Evolutionary conservation across 2,888 invertebrate genomes (phyloP).

Genomic region (Sphecodes monilicornis): DNA sequence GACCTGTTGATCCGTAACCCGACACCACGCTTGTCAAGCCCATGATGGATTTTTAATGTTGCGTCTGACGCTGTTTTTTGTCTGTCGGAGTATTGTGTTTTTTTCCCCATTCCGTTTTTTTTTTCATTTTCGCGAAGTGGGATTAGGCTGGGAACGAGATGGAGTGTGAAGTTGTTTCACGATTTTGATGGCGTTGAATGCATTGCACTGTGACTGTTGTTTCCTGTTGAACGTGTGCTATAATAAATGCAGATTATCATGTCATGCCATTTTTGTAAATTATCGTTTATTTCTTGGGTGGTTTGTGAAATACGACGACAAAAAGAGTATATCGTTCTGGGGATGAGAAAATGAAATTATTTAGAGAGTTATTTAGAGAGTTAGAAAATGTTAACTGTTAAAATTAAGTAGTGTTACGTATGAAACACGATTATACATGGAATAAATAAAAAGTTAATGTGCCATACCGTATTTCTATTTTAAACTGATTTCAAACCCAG

Average conservation of each 20-base stretch:
- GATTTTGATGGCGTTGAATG: background rate
- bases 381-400: no score
- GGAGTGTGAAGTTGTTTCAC: background rate
- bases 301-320: no score
- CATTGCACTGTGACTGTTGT: background rate
- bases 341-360: no score
- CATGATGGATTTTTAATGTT: conserved; percentile 30
- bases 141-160: background rate
- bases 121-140: background rate
- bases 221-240: background rate
- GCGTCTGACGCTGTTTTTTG: background rate
- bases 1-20: conserved; percentile 39
- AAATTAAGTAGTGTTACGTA: no score
- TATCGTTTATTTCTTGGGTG: no score
- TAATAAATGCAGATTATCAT: no score
- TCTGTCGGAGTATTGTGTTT: background rate
- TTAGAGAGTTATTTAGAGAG: no score
- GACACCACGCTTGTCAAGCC: conserved; percentile 13
- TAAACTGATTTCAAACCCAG: background rate
- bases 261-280: no score
- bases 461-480: background rate
- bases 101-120: background rate
- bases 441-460: background rate
- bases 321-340: no score
- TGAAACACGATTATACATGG: background rate